These are phyloP conservation scores for Hydrophis major DNA, from an alignment of 2,797 vertebrate species.

Conservation along the genomic window DNA sequence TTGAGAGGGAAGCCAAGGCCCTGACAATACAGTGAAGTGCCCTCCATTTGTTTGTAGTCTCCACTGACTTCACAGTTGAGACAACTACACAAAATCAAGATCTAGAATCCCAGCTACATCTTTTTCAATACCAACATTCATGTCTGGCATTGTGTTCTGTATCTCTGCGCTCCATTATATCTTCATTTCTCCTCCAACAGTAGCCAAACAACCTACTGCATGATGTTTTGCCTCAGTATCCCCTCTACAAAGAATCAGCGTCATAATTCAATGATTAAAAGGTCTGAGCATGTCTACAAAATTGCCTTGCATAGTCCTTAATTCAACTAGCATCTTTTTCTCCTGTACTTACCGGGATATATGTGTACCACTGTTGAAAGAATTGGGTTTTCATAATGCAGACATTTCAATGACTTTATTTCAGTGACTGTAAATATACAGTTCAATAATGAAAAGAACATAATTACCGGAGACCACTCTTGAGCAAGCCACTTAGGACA, in stretches of 20 bases:
- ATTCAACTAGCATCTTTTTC: not conserved
- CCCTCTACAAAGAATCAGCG: not conserved
- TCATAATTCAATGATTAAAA: not conserved
- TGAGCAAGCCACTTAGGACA: conserved; percentile 97
- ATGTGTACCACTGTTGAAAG: not conserved
- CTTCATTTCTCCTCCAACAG: not conserved
- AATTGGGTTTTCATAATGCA: not conserved
- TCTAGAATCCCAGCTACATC: not conserved
- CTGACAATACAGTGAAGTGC: not conserved
- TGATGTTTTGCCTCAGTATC: not conserved
- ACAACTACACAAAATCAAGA: not conserved
- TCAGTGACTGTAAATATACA: not conserved
- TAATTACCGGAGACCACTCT: conserved; percentile 94
- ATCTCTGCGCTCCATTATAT: too few relatives aligned
- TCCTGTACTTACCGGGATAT: not conserved
- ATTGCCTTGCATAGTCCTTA: not conserved
- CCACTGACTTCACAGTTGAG: not conserved
- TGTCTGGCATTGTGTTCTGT: not conserved
- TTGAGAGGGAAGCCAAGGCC: not conserved
- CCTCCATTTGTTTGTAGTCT: too few relatives aligned
- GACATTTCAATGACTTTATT: not conserved
- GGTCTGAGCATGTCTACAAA: not conserved
- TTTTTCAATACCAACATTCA: not conserved
- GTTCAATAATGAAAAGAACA: not conserved
- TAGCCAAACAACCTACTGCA: not conserved